Percentiles rank a stretch among this genome's conserved stretches.
phyloP scores from a whole-genome alignment of 2,797 vertebrate genomes.

The Lophius americanus region DNA sequence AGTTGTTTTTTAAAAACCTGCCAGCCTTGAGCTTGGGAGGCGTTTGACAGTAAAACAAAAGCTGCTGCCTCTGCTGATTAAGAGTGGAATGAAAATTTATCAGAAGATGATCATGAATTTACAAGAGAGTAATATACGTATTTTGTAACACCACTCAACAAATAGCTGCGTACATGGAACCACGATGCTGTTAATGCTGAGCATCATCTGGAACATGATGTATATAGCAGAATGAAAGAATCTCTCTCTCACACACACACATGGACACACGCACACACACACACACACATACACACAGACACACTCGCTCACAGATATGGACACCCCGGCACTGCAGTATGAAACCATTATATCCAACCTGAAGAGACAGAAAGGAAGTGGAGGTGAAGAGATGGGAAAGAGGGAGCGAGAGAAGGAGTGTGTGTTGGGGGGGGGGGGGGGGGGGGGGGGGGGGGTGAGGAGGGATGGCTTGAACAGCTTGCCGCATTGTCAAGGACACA shows the following conservation, averaged over 20 bases:
- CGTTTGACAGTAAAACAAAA: conserved; percentile 31
- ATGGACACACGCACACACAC: not conserved
- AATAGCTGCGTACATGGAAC: not conserved
- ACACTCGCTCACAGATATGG: conserved; percentile 30
- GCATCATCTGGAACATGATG: conserved; percentile 63
- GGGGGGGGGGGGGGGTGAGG: conserved; percentile 53
- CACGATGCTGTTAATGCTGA: conserved; percentile 37
- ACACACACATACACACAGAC: conserved; percentile 11
- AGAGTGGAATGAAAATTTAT: conserved; percentile 13
- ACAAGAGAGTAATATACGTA: conserved; percentile 7
- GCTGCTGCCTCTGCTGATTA: conserved; percentile 35
- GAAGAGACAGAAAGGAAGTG: conserved; percentile 49
- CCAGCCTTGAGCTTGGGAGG: not conserved
- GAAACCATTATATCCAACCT: conserved; percentile 59
- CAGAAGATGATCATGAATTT: conserved; percentile 20
- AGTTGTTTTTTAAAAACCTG: conserved; percentile 21
- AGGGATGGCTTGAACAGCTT: conserved; percentile 80
- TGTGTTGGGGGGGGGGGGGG: conserved; percentile 23
- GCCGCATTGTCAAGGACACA: conserved; percentile 86
- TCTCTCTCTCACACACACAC: conserved; percentile 13
- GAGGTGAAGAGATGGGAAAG: conserved; percentile 42
- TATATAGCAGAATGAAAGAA: conserved; percentile 37
- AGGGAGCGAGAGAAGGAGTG: conserved; percentile 39
- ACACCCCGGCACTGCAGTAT: conserved; percentile 68
- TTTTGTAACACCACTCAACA: not conserved